These are phyloP conservation scores for Apantesis nais DNA, from an alignment of 2,888 invertebrate species.

Conservation along the genomic window DNA sequence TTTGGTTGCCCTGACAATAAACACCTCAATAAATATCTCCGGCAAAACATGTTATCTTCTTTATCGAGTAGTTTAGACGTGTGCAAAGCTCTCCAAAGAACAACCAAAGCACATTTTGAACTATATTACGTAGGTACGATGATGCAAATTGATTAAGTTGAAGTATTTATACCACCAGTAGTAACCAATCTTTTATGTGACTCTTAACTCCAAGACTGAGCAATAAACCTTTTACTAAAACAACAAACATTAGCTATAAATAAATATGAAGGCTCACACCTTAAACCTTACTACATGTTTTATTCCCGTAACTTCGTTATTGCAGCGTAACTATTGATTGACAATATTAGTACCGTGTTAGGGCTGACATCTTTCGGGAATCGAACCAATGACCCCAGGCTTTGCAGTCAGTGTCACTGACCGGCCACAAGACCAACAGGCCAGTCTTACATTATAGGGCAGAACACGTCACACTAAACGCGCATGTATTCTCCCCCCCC, in stretches of 20 bases:
- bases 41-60: neutral
- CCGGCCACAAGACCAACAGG: no score
- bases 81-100: neutral
- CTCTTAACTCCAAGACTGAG: neutral
- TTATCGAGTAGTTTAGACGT: neutral
- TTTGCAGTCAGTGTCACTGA: no score
- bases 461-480: no score
- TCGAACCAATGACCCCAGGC: no score
- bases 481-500: no score
- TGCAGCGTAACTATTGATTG: no score
- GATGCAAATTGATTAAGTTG: neutral
- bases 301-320: no score
- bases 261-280: neutral
- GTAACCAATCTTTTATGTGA: neutral
- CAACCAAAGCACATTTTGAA: neutral
- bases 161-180: neutral
- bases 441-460: no score
- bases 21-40: neutral
- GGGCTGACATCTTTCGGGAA: no score
- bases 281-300: no score
- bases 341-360: no score
- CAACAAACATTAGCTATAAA: neutral
- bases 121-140: neutral
- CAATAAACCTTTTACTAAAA: neutral
- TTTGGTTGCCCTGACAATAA: neutral